phyloP scores from a whole-genome alignment of 2,113 vertebrate species.

The Cathartes aura region DNA sequence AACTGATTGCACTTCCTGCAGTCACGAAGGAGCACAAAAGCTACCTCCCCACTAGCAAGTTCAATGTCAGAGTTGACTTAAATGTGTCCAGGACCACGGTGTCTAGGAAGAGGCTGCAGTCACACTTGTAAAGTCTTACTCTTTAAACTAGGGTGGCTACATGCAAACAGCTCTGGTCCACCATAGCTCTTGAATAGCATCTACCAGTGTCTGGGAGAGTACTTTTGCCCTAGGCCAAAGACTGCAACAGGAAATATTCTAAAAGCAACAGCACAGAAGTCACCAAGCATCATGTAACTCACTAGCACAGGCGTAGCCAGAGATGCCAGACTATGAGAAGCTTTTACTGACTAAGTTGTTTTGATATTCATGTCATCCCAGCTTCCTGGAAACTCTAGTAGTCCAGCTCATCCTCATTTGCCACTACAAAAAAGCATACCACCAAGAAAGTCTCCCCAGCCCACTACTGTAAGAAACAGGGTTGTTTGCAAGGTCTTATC shows the following conservation, averaged over 20 bases:
- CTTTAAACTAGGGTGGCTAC: neutral
- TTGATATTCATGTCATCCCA: neutral
- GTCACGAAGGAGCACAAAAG: fast-evolving
- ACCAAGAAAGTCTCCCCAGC: neutral
- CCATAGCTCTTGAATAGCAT: neutral
- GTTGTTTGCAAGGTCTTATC: neutral
- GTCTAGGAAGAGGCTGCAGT: neutral
- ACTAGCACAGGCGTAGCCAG: fast-evolving
- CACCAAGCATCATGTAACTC: neutral
- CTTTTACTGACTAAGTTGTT: neutral
- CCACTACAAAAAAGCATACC: neutral
- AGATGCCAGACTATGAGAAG: neutral
- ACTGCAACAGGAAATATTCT: neutral
- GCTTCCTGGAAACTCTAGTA: neutral
- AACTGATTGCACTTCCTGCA: fast-evolving
- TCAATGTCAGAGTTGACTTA: fast-evolving
- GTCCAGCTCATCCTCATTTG: neutral
- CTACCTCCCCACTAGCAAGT: neutral
- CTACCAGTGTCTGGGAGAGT: neutral
- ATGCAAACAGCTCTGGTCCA: fast-evolving
- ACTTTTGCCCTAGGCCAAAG: neutral
- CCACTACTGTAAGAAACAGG: neutral
- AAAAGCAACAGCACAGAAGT: neutral
- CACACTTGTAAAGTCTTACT: neutral
- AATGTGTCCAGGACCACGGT: fast-evolving